Evolutionary conservation across 2,113 vertebrate species (phyloP).

Genomic region (Mustelus asterias): DNA sequence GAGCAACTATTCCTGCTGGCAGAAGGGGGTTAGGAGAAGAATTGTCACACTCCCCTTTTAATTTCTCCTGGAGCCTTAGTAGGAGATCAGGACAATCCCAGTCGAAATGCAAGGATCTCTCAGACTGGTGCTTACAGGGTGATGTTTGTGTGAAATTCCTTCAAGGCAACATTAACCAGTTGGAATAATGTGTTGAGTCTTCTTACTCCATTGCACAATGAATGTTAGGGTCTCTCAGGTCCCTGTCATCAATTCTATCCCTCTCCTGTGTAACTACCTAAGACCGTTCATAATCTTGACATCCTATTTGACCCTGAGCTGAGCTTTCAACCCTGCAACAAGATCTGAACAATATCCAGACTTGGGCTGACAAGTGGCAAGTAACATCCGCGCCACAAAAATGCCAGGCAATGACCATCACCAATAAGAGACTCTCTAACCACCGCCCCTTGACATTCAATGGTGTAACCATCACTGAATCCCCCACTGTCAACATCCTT

Average conservation of each 20-base stretch:
- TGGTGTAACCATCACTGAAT: no score
- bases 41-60: background rate
- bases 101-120: background rate
- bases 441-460: no score
- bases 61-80: background rate
- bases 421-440: no score
- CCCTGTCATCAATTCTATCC: background rate
- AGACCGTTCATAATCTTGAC: background rate
- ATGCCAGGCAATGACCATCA: no score
- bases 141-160: background rate
- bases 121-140: background rate
- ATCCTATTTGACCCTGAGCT: background rate
- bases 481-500: no score
- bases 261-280: background rate
- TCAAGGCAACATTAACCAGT: background rate
- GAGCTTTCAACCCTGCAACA: background rate
- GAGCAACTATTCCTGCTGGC: background rate
- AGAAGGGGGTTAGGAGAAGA: background rate
- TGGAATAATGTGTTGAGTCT: background rate
- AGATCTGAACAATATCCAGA: no score
- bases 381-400: no score
- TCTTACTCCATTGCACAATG: background rate
- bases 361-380: no score
- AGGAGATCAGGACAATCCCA: background rate
- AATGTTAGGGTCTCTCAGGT: background rate